Evolutionary conservation across 2,888 invertebrate genomes (phyloP).

Genomic region (Harpagoxenus sublaevis): DNA sequence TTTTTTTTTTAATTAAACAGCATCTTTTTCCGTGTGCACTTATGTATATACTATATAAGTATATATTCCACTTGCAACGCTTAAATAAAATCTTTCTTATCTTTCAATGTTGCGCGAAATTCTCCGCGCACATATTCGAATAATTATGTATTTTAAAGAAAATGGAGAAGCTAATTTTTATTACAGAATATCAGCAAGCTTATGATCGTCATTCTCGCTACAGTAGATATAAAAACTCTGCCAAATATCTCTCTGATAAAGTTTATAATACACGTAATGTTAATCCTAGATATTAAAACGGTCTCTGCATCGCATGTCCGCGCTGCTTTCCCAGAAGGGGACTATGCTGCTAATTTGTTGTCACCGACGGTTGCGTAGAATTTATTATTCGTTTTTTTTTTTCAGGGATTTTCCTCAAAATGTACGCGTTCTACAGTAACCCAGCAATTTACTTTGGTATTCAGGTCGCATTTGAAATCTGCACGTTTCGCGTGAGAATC

Average conservation of each 20-base stretch:
- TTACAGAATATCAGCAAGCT: background rate
- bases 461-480: conserved; percentile 16
- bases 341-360: conserved; percentile 29
- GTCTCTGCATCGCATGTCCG: background rate
- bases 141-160: background rate
- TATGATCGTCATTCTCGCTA: background rate
- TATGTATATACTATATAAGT: too few species aligned
- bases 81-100: background rate
- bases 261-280: background rate
- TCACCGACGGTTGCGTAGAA: background rate
- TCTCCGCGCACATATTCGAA: background rate
- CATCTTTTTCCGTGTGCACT: too few species aligned
- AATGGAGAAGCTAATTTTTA: background rate
- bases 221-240: background rate
- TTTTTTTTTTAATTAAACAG: too few species aligned
- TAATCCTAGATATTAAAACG: background rate
- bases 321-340: background rate
- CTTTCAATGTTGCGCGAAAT: background rate
- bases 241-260: background rate
- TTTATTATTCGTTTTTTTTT: conserved; percentile 9
- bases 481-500: background rate
- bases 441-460: conserved; percentile 10
- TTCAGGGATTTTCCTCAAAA: conserved; percentile 9
- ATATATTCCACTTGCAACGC: background rate
- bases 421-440: background rate